These are phyloP conservation scores for Girardinichthys multiradiatus DNA, from an alignment of 2,113 vertebrate species.

Conservation along the genomic window DNA sequence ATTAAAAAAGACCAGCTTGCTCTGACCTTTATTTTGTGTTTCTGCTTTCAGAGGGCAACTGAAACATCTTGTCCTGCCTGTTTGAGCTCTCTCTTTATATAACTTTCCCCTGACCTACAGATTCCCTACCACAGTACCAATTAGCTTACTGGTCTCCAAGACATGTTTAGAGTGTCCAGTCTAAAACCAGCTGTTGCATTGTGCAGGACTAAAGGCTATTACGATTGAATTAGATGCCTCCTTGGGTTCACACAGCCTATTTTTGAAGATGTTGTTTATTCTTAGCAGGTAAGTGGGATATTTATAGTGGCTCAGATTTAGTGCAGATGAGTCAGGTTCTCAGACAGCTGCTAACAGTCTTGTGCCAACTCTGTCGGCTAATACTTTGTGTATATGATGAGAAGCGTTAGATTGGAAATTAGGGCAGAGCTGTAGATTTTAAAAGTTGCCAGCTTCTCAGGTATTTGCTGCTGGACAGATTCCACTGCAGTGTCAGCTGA, in stretches of 20 bases:
- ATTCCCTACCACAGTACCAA: neutral
- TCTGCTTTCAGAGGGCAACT: neutral
- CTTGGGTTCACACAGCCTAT: conserved; percentile 39
- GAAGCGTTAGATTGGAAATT: neutral
- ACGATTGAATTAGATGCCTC: conserved; percentile 52
- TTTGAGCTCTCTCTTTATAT: neutral
- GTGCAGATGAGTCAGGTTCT: conserved; percentile 36
- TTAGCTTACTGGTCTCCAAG: conserved; percentile 28
- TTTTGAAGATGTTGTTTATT: conserved; percentile 62
- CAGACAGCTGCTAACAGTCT: conserved; percentile 54
- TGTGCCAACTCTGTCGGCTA: conserved; percentile 38
- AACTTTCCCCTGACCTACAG: conserved; percentile 18
- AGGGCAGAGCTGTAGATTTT: neutral
- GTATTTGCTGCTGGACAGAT: too few relatives aligned
- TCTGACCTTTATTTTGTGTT: conserved; percentile 12
- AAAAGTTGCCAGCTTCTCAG: too few relatives aligned
- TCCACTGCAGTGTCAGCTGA: neutral
- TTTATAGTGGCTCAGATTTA: conserved; percentile 47
- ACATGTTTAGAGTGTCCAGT: conserved; percentile 17
- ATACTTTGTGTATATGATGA: neutral
- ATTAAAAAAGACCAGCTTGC: conserved; percentile 10
- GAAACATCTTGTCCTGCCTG: neutral
- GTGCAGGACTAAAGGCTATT: conserved; percentile 14
- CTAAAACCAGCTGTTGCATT: conserved; percentile 45
- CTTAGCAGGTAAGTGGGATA: conserved; percentile 59